A percentile compares a stretch with the other conserved stretches of the same genome.
These are phyloP conservation scores for Stegana nigrithorax DNA, from an alignment of 2,888 invertebrate species.

Conservation along the genomic window DNA sequence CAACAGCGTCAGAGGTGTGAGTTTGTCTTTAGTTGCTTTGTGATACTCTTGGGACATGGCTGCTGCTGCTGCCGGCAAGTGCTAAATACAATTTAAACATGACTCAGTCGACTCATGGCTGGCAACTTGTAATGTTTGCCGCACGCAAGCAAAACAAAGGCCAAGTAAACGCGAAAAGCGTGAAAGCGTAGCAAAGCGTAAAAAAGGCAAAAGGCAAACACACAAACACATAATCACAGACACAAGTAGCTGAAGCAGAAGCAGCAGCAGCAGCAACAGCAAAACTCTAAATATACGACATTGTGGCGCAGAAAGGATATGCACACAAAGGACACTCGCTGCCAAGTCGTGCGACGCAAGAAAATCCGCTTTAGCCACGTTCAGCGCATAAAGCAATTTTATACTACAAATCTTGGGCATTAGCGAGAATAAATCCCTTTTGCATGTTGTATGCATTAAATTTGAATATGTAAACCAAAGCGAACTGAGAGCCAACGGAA, in stretches of 20 bases:
- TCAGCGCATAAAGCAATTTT: slow-evolving; percentile 56
- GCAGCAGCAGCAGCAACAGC: background rate
- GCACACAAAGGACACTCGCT: slow-evolving; percentile 2
- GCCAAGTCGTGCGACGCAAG: background rate
- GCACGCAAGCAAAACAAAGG: background rate
- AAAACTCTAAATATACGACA: background rate
- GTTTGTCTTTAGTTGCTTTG: too few species aligned
- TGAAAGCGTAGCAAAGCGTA: too few species aligned
- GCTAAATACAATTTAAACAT: background rate
- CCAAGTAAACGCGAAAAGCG: background rate
- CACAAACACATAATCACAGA: background rate
- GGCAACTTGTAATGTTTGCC: background rate
- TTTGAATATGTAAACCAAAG: background rate
- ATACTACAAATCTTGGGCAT: slow-evolving; percentile 60
- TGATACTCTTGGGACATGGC: too few species aligned
- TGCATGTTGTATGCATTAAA: too few species aligned
- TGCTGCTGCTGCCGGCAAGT: slow-evolving; percentile 9
- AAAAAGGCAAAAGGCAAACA: background rate
- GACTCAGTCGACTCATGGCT: background rate
- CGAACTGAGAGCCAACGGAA: too few species aligned
- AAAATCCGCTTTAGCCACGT: slow-evolving; percentile 32
- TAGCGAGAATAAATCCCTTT: slow-evolving; percentile 59
- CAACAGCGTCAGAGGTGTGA: too few species aligned
- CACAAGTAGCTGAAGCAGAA: background rate
- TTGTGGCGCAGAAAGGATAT: background rate